Percentiles rank a stretch among this genome's conserved stretches.
Conservation (phyloP, 2,113 vertebrate genomes). For the Melospiza melodia region DNA sequence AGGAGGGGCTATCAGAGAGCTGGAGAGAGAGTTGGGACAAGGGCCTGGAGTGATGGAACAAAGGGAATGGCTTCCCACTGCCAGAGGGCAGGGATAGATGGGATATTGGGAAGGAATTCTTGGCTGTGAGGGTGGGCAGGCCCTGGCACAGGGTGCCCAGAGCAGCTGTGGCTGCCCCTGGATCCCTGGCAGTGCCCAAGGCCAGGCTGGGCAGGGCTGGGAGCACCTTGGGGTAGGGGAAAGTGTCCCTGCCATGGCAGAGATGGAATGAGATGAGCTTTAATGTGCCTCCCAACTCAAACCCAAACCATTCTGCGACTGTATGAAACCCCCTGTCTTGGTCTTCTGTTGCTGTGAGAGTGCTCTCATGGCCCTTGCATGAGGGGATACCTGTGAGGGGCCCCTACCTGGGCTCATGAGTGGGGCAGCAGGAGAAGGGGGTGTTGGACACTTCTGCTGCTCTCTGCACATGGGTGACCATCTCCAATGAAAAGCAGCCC, state of each 20-base stretch:
- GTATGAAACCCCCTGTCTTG: not conserved
- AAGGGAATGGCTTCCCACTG: not conserved
- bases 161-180: not conserved
- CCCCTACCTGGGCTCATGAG: accelerated
- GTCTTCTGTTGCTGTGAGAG: accelerated
- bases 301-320: too few species aligned
- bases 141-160: not conserved
- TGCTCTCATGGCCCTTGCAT: accelerated
- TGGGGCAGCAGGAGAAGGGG: not conserved
- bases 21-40: not conserved
- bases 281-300: not conserved
- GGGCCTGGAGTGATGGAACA: not conserved
- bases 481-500: not conserved
- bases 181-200: not conserved
- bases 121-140: accelerated
- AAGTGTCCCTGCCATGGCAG: not conserved
- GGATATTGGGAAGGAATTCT: not conserved
- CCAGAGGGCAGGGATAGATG: not conserved
- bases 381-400: not conserved
- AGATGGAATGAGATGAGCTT: not conserved
- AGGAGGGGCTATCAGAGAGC: not conserved
- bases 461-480: not conserved
- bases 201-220: accelerated
- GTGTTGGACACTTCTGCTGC: not conserved
- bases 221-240: accelerated